Conservation (phyloP, 2,888 invertebrate species). For the Nomada fucata region DNA sequence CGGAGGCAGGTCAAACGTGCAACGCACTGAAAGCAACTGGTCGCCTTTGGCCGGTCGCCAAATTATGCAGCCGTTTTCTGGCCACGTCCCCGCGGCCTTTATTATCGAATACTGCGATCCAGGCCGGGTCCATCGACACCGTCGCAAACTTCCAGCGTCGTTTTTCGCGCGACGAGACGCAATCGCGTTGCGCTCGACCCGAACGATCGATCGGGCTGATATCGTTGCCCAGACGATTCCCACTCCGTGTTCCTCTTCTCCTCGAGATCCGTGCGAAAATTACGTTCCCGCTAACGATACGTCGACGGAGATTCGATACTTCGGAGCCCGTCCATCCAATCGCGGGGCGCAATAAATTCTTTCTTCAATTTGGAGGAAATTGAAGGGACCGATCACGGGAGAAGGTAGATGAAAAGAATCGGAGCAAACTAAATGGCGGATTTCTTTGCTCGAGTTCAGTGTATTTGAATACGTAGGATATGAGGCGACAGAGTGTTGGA, state of each 20-base stretch:
- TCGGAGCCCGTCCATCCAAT: not conserved
- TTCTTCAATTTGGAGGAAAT: not conserved
- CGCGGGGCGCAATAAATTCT: not conserved
- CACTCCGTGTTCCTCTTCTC: not conserved
- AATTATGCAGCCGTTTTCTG: conserved; percentile 78
- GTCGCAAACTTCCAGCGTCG: not conserved
- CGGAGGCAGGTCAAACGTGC: conserved; percentile 74
- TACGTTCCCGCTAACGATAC: conserved; percentile 9
- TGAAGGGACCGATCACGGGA: not conserved
- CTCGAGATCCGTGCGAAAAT: not conserved
- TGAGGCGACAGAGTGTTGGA: too few relatives aligned
- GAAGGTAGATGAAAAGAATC: not conserved
- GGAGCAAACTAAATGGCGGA: not conserved
- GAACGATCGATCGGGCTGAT: conserved; percentile 8
- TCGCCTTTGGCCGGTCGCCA: conserved; percentile 81
- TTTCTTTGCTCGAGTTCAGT: not conserved
- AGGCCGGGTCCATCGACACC: conserved; percentile 39
- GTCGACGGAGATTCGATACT: not conserved
- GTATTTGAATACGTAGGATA: not conserved
- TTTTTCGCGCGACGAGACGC: conserved; percentile 18
- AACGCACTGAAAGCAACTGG: conserved; percentile 80
- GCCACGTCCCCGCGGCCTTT: conserved; percentile 58
- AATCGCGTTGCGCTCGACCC: not conserved
- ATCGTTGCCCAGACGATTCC: conserved; percentile 6
- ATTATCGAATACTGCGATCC: conserved; percentile 67